Conservation (phyloP, 2,797 vertebrate species). For the Coregonus ussuriensis region DNA sequence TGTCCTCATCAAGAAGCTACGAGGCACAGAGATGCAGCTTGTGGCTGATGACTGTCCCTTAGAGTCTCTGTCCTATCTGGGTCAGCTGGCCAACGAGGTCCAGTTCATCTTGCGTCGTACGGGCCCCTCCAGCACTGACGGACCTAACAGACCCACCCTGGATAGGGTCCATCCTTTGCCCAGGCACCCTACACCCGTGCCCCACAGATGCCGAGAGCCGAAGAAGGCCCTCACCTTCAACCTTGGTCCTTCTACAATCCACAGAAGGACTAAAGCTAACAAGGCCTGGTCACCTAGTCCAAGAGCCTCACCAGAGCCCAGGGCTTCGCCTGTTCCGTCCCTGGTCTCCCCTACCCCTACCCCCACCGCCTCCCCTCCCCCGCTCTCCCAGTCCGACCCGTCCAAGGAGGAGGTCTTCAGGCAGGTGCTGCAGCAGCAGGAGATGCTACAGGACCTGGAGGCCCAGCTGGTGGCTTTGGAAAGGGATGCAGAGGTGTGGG, state of each 20-base stretch:
- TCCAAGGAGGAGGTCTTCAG: slow-evolving; percentile 82
- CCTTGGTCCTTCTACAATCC: slow-evolving; percentile 65
- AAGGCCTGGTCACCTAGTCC: slow-evolving; percentile 61
- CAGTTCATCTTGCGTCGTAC: slow-evolving; percentile 88
- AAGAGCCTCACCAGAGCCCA: slow-evolving; percentile 51
- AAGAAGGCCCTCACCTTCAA: slow-evolving; percentile 80
- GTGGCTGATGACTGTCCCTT: slow-evolving; percentile 84
- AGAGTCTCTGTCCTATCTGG: slow-evolving; percentile 83
- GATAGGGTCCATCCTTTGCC: slow-evolving; percentile 68
- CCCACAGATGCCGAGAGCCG: slow-evolving; percentile 63
- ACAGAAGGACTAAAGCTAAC: slow-evolving; percentile 41
- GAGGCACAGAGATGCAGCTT: slow-evolving; percentile 85
- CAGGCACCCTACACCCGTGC: slow-evolving; percentile 53
- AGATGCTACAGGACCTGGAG: slow-evolving; percentile 76
- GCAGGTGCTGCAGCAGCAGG: slow-evolving; percentile 79
- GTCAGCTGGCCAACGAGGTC: slow-evolving; percentile 84
- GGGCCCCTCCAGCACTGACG: slow-evolving; percentile 77
- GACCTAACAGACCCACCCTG: slow-evolving; percentile 44
- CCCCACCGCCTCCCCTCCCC: background rate
- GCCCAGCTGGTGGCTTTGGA: slow-evolving; percentile 73
- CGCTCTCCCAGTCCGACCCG: slow-evolving; percentile 16
- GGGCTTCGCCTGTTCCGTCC: slow-evolving; percentile 36
- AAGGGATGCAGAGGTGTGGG: slow-evolving; percentile 69
- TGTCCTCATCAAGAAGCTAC: slow-evolving; percentile 84
- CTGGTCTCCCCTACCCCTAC: background rate